Percentiles rank a stretch among this genome's conserved stretches.
phyloP scores from a whole-genome alignment of 1,140 invertebrate genomes.

The Saccostrea echinata region DNA sequence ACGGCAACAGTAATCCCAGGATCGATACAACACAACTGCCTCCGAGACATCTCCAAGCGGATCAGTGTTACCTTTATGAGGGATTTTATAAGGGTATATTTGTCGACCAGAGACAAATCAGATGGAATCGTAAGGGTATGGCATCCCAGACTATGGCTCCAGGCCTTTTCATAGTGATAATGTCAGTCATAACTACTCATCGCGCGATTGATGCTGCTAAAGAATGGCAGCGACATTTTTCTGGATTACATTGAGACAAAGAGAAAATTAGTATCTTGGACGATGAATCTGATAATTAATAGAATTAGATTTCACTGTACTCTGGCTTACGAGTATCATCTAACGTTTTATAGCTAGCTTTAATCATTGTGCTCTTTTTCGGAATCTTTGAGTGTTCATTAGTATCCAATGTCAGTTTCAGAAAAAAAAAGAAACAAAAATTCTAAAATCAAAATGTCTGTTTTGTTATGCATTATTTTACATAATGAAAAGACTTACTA shows the following conservation, averaged over 20 bases:
- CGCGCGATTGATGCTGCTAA: slow-evolving; percentile 16
- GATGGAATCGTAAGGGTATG: slow-evolving; percentile 23
- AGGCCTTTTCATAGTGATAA: background rate
- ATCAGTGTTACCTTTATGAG: slow-evolving; percentile 32
- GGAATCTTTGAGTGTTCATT: too few species aligned
- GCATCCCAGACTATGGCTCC: background rate
- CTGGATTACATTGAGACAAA: slow-evolving; percentile 34
- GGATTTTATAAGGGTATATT: slow-evolving; percentile 40
- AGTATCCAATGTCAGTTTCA: too few species aligned
- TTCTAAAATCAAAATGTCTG: too few species aligned
- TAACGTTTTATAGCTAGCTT: background rate
- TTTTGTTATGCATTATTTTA: too few species aligned
- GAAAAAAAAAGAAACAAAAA: too few species aligned
- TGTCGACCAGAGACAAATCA: slow-evolving; percentile 30
- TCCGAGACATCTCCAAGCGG: slow-evolving; percentile 28
- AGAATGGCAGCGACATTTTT: slow-evolving; percentile 26
- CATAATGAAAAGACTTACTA: too few species aligned
- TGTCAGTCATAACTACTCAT: slow-evolving; percentile 22
- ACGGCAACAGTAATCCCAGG: slow-evolving; percentile 8
- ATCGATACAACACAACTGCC: slow-evolving; percentile 33
- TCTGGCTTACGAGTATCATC: background rate
- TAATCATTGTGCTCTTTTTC: background rate
- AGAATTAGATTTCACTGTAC: slow-evolving; percentile 16
- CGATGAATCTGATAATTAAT: slow-evolving; percentile 36
- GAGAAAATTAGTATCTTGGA: slow-evolving; percentile 25